Conservation (phyloP, 2,113 vertebrate genomes). For the Alouatta palliata region DNA sequence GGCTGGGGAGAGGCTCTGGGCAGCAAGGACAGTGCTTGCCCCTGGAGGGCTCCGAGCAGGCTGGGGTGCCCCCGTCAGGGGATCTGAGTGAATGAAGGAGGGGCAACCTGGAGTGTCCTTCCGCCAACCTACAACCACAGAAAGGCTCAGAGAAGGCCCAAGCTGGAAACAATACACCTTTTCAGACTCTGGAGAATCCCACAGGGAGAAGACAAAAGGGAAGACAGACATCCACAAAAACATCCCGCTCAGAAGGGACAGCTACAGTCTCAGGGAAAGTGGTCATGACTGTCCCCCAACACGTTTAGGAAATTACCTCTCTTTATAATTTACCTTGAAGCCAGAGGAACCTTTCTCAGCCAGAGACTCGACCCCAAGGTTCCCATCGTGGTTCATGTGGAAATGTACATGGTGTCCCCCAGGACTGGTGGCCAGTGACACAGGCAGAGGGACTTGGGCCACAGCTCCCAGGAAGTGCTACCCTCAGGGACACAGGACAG, state of each 20-base stretch:
- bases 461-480: not conserved
- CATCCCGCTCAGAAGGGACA: not conserved
- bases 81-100: not conserved
- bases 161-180: not conserved
- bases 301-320: not conserved
- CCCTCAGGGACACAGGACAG: not conserved
- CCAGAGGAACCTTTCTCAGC: no score
- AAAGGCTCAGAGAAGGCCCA: not conserved
- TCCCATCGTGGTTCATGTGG: no score
- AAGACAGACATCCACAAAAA: not conserved
- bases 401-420: not conserved
- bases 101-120: not conserved
- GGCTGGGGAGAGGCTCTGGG: fast-evolving
- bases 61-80: fast-evolving
- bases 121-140: fast-evolving
- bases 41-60: no score
- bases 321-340: not conserved
- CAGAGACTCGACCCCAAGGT: no score
- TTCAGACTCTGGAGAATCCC: not conserved
- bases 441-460: not conserved
- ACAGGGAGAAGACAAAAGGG: no score
- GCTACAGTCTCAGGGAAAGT: not conserved
- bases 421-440: not conserved
- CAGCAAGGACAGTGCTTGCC: not conserved
- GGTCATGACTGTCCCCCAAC: no score